Percentiles rank a stretch among this genome's conserved stretches.
These are phyloP conservation scores for Clavelina lepadiformis DNA, from an alignment of 23 tunicate genomes.

Conservation along the genomic window DNA sequence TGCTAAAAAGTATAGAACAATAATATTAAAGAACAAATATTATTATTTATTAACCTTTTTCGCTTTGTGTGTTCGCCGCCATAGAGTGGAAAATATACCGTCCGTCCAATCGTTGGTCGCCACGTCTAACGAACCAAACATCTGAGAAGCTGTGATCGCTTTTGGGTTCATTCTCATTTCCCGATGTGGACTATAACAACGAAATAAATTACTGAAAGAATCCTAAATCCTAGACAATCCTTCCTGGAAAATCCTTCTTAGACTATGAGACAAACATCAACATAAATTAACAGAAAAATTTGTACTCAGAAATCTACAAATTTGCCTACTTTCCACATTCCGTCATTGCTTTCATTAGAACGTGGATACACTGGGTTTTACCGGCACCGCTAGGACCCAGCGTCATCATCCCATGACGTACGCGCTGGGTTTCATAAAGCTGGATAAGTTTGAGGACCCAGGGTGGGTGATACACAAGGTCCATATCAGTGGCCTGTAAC, in stretches of 20 bases:
- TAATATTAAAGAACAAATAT: not conserved
- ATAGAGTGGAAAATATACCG: constrained; percentile 91
- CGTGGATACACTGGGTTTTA: constrained; percentile 77
- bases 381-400: constrained; percentile 98
- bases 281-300: not conserved
- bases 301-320: not conserved
- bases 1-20: not conserved
- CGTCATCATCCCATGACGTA: constrained; percentile 98
- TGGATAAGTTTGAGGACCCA: constrained; percentile 90
- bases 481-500: constrained; percentile 63
- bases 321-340: constrained; percentile 70
- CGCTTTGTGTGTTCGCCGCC: constrained; percentile 95
- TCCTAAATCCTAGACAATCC: too few relatives aligned
- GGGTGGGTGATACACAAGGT: constrained; percentile 81
- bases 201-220: not conserved
- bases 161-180: constrained; percentile 95
- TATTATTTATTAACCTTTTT: constrained; percentile 50
- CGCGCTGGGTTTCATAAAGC: constrained; percentile 90
- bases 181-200: constrained; percentile 64
- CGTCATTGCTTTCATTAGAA: constrained; percentile 92
- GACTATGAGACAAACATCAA: too few relatives aligned
- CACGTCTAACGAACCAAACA: constrained; percentile 96
- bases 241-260: too few relatives aligned
- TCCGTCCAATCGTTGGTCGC: constrained; percentile 99
- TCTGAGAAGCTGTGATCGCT: constrained; percentile 96